Evolutionary conservation across 2,797 vertebrate genomes (phyloP), one percentile per base, ranked within the genome.

Genomic region (Heterohyrax brucei): DNA sequence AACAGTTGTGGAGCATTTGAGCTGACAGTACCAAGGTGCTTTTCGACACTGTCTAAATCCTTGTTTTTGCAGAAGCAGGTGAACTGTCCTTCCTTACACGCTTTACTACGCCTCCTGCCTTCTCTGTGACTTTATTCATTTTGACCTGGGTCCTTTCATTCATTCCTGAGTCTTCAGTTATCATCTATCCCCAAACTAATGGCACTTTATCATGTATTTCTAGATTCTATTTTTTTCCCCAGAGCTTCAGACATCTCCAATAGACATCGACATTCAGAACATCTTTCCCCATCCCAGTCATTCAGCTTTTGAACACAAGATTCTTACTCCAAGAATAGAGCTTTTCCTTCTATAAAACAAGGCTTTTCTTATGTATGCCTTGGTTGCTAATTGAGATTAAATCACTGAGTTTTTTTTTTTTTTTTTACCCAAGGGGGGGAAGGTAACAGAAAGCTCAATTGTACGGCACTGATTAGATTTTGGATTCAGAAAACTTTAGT

Each of bases 11-110:
- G 61, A 0, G 21, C 7, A 62, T 62, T 4, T 24, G 33, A 76
- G 1, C 44, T 0, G 1, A 22, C 0, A 8, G 0, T 2, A 19
- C 9, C 30, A 2, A 61, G 78, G 59, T 61, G 19, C 1, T 7
- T 1, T 22, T 4, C 39, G 48, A 24, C 28, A 26, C 7, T 68
- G 30, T n/a, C 61, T 30, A 14, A 28, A 44, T 50, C 83, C 94
- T 39, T 10, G 0, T 87, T 39, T 81, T 75, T 56, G 8, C 0
- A 0, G 0, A 0, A 30, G 50, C 64, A 68, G 48, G 12, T 3
- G 13, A 0, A 0, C 5, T 8, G 28, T n/a, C 30, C 64, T 66
- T 44, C 9, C 26, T 30, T 13, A 46, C 50, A 61, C 33, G 18
- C 77, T 83, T 19, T 61, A 59, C 26, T 44, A 0, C 5, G 44